Evolutionary conservation across 2,797 vertebrate species (phyloP), one percentile per base, ranked within the genome.

Genomic region (Lateolabrax maculatus): DNA sequence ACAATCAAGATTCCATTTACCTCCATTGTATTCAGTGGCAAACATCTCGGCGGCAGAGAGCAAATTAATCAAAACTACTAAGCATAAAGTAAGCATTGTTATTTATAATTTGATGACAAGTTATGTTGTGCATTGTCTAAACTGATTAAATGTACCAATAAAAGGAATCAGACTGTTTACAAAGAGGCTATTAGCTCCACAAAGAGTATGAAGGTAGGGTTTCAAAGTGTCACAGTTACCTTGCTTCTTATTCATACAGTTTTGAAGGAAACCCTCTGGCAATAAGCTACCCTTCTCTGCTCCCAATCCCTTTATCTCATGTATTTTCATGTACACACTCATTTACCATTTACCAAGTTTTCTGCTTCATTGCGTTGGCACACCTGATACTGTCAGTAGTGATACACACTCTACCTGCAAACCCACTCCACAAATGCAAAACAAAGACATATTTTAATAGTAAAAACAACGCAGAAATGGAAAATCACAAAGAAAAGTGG

Each of bases 271-370:
- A 84, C 36, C 60, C 16, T 49, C 21, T 37, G 41, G 84, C 71
- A 72, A 72, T 64, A 51, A 77, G 58, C 43, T 70, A 11, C 67
- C 21, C 10, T 63, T 81, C 84, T 41, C 60, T 55, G 36, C 57
- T 71, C 65, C 55, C 61, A 71, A 62, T 55, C 51, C 43, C 18
- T 57, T 71, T 68, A 39, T 61, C 60, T 61, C 27, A 3, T 84
- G 52, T 75, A 71, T 79, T 72, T 75, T 49, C 70, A n/a, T n/a
- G n/a, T n/a, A 80, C 46, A 67, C 75, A 68, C 74, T 84, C 69
- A 80, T 75, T 82, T 72, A 75, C 57, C 63, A 36, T 31, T 62
- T 52, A 31, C 79, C 52, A 77, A 52, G 49, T 58, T 55, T 80
- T 84, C 52, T 2, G 11, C 80, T 69, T 80, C 69, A 69, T 37